Percentiles rank a stretch among this genome's conserved stretches.
phyloP scores from a whole-genome alignment of 2,797 vertebrate species.

The Dermochelys coriacea region DNA sequence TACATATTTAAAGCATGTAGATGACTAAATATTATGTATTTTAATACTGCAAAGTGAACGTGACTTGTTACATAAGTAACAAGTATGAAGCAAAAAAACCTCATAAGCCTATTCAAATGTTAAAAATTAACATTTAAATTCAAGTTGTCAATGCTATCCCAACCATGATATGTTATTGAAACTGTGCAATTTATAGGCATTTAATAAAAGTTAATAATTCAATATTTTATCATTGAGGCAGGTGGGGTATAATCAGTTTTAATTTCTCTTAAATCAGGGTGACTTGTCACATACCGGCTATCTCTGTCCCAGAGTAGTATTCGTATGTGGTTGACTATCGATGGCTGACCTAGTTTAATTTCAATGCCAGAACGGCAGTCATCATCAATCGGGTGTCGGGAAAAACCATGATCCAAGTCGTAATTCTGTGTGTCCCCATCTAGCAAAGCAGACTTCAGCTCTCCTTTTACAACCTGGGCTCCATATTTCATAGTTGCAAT shows the following conservation, averaged over 20 bases:
- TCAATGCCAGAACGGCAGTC: slow-evolving; percentile 94
- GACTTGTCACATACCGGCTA: slow-evolving; percentile 86
- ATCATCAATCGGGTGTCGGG: slow-evolving; percentile 95
- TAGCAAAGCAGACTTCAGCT: slow-evolving; percentile 95
- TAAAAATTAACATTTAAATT: neutral
- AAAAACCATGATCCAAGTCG: slow-evolving; percentile 98
- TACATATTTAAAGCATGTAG: neutral
- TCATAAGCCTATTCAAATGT: neutral
- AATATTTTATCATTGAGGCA: neutral
- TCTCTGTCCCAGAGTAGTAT: slow-evolving; percentile 97
- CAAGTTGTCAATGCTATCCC: neutral
- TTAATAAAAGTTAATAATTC: neutral
- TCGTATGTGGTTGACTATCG: slow-evolving; percentile 95
- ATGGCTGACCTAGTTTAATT: slow-evolving; percentile 94
- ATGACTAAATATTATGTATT: neutral
- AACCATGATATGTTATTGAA: neutral
- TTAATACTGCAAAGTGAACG: neutral
- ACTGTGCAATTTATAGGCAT: neutral
- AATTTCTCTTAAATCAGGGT: neutral
- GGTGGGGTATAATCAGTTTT: neutral
- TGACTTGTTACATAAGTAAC: neutral
- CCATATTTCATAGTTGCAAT: slow-evolving; percentile 98
- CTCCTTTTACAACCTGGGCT: slow-evolving; percentile 96
- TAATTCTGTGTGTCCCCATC: slow-evolving; percentile 99
- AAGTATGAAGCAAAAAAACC: neutral